Percentiles rank a stretch among this genome's conserved stretches.
phyloP scores from a whole-genome alignment of 2,888 invertebrate genomes.

The Harpagoxenus sublaevis region DNA sequence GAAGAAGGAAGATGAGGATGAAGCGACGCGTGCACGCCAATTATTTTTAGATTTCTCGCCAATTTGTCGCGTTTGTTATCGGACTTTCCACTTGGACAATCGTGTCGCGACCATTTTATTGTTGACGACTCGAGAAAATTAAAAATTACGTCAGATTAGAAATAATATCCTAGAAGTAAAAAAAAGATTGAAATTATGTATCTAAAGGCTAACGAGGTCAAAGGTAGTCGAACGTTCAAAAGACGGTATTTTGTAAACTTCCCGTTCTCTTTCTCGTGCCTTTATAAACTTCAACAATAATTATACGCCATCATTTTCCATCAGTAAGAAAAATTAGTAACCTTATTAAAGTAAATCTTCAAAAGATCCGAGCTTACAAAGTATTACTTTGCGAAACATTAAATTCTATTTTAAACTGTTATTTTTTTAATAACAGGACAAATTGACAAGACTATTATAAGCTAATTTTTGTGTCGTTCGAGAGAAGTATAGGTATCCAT shows the following conservation, averaged over 20 bases:
- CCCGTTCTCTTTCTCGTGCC: background rate
- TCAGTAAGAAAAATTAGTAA: background rate
- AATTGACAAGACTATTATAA: background rate
- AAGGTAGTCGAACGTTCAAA: background rate
- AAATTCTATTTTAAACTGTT: background rate
- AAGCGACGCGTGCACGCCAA: constrained; percentile 20
- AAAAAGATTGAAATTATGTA: background rate
- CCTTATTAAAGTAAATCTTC: background rate
- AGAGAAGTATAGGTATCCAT: too few species aligned
- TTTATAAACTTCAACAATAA: constrained; percentile 13
- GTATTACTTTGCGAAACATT: background rate
- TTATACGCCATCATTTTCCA: background rate
- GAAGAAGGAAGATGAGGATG: constrained; percentile 21
- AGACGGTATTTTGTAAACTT: background rate
- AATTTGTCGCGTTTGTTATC: constrained; percentile 13
- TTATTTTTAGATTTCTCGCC: constrained; percentile 40
- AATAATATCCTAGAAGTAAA: background rate
- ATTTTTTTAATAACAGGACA: background rate
- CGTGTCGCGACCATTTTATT: background rate
- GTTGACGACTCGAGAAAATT: constrained; percentile 10
- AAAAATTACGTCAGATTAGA: background rate
- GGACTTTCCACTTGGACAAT: background rate
- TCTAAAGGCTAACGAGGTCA: background rate
- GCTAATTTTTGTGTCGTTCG: background rate
- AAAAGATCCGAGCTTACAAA: background rate